Evolutionary conservation across 2,888 invertebrate species (phyloP).

Genomic region (Epinotia ramella): DNA sequence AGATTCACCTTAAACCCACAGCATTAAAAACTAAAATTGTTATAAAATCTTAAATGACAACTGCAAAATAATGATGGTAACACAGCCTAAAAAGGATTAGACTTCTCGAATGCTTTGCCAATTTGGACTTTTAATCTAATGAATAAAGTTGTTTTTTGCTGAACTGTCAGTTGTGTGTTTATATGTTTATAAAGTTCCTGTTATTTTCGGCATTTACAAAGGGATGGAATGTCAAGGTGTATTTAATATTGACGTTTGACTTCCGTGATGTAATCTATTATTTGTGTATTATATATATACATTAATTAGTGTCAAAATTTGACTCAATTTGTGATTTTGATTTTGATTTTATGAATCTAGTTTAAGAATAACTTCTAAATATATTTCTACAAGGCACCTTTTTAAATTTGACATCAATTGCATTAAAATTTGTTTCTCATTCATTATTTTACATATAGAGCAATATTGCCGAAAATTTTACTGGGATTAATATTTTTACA

Average conservation of each 20-base stretch:
- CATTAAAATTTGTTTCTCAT: no score
- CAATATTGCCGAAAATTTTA: no score
- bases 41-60: neutral
- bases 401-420: no score
- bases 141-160: constrained; percentile 9
- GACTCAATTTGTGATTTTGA: neutral
- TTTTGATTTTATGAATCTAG: no score
- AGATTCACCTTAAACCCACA: neutral
- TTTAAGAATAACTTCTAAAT: no score
- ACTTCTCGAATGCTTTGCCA: neutral
- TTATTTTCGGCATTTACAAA: constrained; percentile 16
- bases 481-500: no score
- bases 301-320: constrained; percentile 7
- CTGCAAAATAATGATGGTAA: constrained; percentile 16
- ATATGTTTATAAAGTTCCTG: constrained; percentile 18
- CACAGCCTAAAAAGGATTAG: constrained; percentile 22
- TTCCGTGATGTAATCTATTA: constrained; percentile 23
- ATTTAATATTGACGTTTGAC: neutral
- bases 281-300: neutral
- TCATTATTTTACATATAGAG: no score
- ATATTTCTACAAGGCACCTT: no score
- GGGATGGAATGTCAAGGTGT: constrained; percentile 32
- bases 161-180: neutral
- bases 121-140: neutral
- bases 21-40: neutral